Evolutionary conservation across 2,888 invertebrate genomes (phyloP).

Genomic region (Macropis europaea): DNA sequence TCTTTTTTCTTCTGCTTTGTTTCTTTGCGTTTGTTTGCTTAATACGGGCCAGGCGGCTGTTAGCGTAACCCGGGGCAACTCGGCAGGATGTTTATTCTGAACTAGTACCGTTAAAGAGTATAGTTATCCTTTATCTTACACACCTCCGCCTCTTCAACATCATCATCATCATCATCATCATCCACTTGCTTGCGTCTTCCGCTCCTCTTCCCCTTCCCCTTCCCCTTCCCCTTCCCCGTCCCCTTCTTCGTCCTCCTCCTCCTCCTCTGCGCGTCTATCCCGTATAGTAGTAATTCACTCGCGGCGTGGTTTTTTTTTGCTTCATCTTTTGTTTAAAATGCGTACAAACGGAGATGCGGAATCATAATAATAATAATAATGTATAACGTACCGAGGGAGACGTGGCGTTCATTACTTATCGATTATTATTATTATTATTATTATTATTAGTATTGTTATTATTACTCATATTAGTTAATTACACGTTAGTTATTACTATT

Average conservation of each 20-base stretch:
- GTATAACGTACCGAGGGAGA: constrained; percentile 65
- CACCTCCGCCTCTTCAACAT: constrained; percentile 4
- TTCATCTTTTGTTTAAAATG: constrained; percentile 65
- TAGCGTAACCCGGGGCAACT: constrained; percentile 74
- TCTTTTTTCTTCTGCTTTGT: too few relatives aligned
- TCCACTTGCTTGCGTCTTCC: constrained; percentile 44
- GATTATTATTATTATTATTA: constrained; percentile 44
- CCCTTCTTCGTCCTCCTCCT: neutral
- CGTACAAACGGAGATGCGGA: constrained; percentile 75
- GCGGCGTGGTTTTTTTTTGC: constrained; percentile 45
- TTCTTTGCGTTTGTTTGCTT: constrained; percentile 25
- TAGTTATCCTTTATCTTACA: constrained; percentile 55
- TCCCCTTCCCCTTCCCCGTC: neutral
- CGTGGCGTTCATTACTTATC: constrained; percentile 59
- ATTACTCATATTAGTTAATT: constrained; percentile 23
- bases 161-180: neutral
- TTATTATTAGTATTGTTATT: constrained; percentile 14
- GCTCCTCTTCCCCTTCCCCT: neutral
- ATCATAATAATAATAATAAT: constrained; percentile 72
- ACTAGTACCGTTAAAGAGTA: constrained; percentile 75
- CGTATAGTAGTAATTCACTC: constrained; percentile 63
- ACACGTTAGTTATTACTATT: constrained; percentile 26
- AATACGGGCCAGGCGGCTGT: constrained; percentile 71
- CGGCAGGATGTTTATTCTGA: constrained; percentile 75
- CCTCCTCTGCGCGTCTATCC: constrained; percentile 51